A percentile compares a stretch with the other conserved stretches of the same genome.
Evolutionary conservation across 2,113 vertebrate genomes (phyloP).

Genomic region (Bubalus kerabau): DNA sequence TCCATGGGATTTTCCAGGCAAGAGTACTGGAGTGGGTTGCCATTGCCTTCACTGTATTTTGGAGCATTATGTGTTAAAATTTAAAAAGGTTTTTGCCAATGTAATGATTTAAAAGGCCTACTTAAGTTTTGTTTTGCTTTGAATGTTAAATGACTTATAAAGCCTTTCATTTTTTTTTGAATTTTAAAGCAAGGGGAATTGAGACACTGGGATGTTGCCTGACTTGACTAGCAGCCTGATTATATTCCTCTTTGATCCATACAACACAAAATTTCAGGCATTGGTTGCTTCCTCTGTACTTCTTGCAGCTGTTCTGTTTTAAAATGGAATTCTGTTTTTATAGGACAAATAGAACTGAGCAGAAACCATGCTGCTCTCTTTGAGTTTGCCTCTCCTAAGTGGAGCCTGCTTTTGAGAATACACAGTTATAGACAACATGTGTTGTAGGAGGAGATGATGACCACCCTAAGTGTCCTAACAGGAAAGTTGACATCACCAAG

Average conservation of each 20-base stretch:
- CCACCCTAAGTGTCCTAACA: not conserved
- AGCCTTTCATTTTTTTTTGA: conserved; percentile 10
- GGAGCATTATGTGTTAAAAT: not conserved
- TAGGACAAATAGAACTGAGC: not conserved
- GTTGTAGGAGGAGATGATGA: not conserved
- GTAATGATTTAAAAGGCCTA: not conserved
- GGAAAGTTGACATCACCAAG: not conserved
- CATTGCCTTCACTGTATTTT: not conserved
- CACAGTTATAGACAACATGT: not conserved
- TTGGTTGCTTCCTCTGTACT: not conserved
- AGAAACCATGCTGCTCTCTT: not conserved
- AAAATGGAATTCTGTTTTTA: conserved; percentile 34
- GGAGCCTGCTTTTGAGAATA: not conserved
- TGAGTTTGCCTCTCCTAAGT: not conserved
- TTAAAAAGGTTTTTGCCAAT: not conserved
- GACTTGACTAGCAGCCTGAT: not conserved
- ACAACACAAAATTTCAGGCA: not conserved
- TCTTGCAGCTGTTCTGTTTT: not conserved
- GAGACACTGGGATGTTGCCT: not conserved
- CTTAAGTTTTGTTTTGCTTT: not conserved
- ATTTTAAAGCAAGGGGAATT: not conserved
- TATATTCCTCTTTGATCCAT: not conserved
- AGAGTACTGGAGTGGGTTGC: too few species aligned
- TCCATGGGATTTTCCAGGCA: too few species aligned
- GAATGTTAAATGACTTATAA: not conserved